Conservation (phyloP, 2,797 vertebrate species). For the Gobionotothen gibberifrons region DNA sequence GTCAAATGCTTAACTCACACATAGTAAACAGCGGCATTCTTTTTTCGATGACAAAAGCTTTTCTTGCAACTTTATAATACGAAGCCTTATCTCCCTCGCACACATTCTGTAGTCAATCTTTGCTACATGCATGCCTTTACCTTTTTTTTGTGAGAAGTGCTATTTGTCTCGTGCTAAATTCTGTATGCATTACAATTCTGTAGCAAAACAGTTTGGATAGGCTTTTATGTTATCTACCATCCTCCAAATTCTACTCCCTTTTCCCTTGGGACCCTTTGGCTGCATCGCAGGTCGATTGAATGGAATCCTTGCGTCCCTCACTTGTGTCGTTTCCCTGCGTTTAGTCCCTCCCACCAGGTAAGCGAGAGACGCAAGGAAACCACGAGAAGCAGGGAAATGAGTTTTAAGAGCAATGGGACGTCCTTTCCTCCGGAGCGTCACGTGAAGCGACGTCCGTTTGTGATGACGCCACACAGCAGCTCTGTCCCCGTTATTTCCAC, state of each 20-base stretch:
- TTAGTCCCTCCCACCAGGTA: too few species aligned
- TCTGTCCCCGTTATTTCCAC: too few species aligned
- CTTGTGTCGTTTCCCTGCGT: too few species aligned
- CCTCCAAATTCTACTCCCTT: not conserved
- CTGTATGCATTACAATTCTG: not conserved
- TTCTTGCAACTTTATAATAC: slow-evolving; percentile 7
- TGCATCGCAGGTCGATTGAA: too few species aligned
- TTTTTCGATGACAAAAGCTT: not conserved
- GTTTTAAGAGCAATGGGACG: too few species aligned
- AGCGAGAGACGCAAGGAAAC: too few species aligned
- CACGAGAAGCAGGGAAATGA: too few species aligned
- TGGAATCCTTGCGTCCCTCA: too few species aligned
- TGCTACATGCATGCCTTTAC: slow-evolving; percentile 2
- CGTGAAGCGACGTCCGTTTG: too few species aligned
- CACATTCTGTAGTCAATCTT: slow-evolving; percentile 12
- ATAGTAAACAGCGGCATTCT: slow-evolving; percentile 5
- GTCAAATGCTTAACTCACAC: slow-evolving; percentile 19
- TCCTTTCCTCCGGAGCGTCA: too few species aligned
- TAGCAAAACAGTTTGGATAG: not conserved
- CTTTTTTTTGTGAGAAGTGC: not conserved
- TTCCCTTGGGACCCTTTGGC: not conserved
- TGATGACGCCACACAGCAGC: too few species aligned
- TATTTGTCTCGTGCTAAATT: slow-evolving; percentile 5
- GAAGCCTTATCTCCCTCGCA: slow-evolving; percentile 1
- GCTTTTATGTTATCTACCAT: not conserved